Base-by-base conservation (phyloP, 2,888 invertebrate species). In the Lysandra coridon region DNA sequence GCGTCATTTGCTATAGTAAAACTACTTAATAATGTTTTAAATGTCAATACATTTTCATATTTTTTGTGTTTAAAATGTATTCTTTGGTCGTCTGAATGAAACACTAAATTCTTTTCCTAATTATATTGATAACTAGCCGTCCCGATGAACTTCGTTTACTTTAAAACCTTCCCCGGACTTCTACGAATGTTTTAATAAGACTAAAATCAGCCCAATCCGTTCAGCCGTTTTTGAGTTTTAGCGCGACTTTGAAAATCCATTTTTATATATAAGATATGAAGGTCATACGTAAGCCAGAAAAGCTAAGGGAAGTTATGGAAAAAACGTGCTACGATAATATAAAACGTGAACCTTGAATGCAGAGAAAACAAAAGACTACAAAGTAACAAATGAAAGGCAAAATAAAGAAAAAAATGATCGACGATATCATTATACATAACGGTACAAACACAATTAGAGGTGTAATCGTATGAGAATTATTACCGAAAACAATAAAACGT, bases 401-500 rank as follows among this genome's bases (percentile, higher is more conserved):
- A 30, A 75, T 30, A 53, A 53, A 6, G 23, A 44, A 44, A 57
- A 14, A 76, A 76, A 76, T 57, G 76, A 76, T 76, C 10, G 76
- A 74, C 76, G 49, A 53, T 76, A 53, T 69, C 69, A 69, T 69
- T 76, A 57, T 44, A 74, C 76, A 76, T 76, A 76, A 57, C 76
- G 76, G 76, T 53, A 23, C 14, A 30, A 14, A 33, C 57, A 57
- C 76, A 76, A 57, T 76, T 76, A 76, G 76, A 12, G 33, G 33
- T 53, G 53, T 44, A 76, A 76, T 76, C 76, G 53, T 76, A 76
- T 76, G 76, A 76, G 76, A 76, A 76, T 76, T 53, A 76, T 30
- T 53, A 76, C 30, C 30, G 53, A 76, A 76, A 76, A 76, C 76
- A 76, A 76, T 76, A 62, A 79, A n/a, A 79, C 60, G 60, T 79